Base-by-base conservation (phyloP, 2,797 vertebrate genomes). In the Lepilemur septentrionalis region DNA sequence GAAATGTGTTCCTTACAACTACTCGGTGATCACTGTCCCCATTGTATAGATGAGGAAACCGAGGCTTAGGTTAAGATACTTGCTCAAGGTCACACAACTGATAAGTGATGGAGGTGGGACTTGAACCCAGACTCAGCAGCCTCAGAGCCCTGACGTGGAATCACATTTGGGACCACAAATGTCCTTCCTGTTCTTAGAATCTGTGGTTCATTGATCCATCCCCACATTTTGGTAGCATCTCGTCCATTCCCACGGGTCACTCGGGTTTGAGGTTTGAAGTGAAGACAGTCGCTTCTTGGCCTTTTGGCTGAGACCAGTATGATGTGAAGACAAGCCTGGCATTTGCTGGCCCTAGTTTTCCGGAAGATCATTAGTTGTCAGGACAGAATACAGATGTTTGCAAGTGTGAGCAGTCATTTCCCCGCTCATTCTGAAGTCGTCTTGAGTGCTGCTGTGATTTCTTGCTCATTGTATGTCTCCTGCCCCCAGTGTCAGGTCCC, bases 401-500 rank as follows among this genome's bases (percentile, higher is more conserved):
- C 18, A 20, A 30, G 32, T 50, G 41, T 50, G 85, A 50, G 83
- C 20, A 22, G 32, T 30, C 3, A 43, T 50, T 89, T 59, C 32
- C 35, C 63, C 1, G 32, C 65, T 63, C 28, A 1, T 76, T 84
- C 67, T 76, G 93, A 57, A 23, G 22, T 18, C 1, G 25, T 59
- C 72, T 22, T 3, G 4, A 57, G 90, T 1, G 41, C 17, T 2
- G 50, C 73, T 46, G 79, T 55, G 50, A 55, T 48, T 35, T 57
- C 65, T n/a, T 48, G 65, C 32, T 70, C 32, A 17, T 0, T 8
- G 48, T 5, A 25, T 73, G 75, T 82, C 83, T 76, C 59, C 2
- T 9, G 1, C 6, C n/a, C 28, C 1, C 8, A 13, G 38, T 5
- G 48, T 75, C 7, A 7, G 72, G 13, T 38, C n/a, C 11, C 3